Evolutionary conservation across 2,113 vertebrate species (phyloP).

Genomic region (Pteruthius melanotis): DNA sequence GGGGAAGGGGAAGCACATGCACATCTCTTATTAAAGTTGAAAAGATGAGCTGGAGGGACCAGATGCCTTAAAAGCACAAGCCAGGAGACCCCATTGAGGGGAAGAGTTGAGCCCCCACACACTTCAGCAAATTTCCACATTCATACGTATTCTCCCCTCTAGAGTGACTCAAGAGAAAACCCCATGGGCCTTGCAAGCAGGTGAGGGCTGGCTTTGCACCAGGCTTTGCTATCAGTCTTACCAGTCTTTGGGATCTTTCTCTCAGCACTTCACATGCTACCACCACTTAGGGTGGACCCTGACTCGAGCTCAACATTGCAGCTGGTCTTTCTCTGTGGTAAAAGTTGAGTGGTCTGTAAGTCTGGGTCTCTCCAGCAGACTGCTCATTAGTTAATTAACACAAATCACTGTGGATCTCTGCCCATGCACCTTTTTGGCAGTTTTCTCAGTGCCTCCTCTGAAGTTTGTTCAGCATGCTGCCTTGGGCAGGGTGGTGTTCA

Average conservation of each 20-base stretch:
- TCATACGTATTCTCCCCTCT: neutral
- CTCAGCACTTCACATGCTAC: neutral
- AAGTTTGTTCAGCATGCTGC: rapidly evolving
- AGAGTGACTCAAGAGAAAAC: neutral
- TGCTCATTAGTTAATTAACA: neutral
- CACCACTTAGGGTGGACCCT: neutral
- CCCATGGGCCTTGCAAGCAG: neutral
- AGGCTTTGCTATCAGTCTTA: neutral
- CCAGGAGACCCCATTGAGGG: neutral
- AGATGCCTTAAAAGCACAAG: neutral
- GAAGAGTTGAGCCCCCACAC: neutral
- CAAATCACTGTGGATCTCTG: neutral
- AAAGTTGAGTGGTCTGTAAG: neutral
- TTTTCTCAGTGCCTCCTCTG: neutral
- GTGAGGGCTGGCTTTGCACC: neutral
- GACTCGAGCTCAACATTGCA: neutral
- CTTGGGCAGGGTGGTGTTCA: neutral
- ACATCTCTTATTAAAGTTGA: neutral
- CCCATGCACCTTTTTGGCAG: neutral
- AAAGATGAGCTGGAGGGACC: neutral
- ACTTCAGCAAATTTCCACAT: neutral
- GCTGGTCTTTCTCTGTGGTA: neutral
- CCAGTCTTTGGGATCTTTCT: neutral
- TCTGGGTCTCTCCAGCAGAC: neutral
- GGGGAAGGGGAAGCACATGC: neutral